A percentile compares a stretch with the other conserved stretches of the same genome.
Conservation (phyloP, 2,797 vertebrate species). For the Psittacula echo region DNA sequence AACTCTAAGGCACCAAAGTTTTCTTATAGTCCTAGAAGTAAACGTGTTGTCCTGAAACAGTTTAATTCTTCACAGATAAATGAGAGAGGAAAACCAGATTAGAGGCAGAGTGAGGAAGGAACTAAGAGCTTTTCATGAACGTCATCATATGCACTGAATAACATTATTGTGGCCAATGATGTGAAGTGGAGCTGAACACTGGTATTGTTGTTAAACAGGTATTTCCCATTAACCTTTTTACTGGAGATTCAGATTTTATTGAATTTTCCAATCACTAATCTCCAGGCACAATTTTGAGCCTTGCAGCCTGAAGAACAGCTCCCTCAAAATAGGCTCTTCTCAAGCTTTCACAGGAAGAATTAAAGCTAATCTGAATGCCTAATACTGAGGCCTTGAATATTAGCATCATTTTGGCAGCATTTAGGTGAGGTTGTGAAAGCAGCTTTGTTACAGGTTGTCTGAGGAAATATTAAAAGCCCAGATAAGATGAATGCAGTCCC, state of each 20-base stretch:
- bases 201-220: background rate
- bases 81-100: background rate
- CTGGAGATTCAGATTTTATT: background rate
- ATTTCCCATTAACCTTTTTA: background rate
- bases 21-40: background rate
- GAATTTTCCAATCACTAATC: background rate
- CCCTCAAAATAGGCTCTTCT: background rate
- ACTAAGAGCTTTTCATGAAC: background rate
- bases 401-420: background rate
- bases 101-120: background rate
- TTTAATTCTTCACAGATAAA: background rate
- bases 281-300: background rate
- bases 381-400: background rate
- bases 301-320: background rate
- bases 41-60: rapidly evolving
- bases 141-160: rapidly evolving
- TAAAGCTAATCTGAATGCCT: background rate
- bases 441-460: background rate
- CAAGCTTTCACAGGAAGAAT: background rate
- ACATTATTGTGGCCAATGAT: rapidly evolving
- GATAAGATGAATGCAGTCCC: background rate
- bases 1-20: background rate
- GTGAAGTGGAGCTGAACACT: background rate
- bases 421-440: background rate
- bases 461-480: background rate